These are phyloP conservation scores for Frankliniella intonsa DNA, from an alignment of 2,888 invertebrate genomes.

Conservation along the genomic window DNA sequence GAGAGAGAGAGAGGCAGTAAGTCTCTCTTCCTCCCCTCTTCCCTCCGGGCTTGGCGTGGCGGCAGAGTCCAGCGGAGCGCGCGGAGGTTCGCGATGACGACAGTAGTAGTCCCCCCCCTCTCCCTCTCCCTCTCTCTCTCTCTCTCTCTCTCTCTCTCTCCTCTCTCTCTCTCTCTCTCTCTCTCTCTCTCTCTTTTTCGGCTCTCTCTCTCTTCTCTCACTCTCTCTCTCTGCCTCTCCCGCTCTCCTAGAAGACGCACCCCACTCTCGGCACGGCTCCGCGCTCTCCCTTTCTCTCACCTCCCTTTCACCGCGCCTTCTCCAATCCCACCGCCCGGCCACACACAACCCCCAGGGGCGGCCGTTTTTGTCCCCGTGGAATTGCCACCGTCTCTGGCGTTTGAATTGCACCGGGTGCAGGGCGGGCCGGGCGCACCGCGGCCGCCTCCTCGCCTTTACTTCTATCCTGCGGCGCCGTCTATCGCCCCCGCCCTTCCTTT, in stretches of 20 bases:
- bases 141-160: neutral
- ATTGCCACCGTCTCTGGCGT: neutral
- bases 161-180: neutral
- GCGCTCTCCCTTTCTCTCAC: neutral
- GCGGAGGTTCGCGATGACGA: too few relatives aligned
- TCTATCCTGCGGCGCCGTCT: neutral
- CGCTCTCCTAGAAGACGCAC: neutral
- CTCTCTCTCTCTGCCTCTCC: neutral
- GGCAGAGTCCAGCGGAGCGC: too few relatives aligned
- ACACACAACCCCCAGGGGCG: neutral
- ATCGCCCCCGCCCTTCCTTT: neutral
- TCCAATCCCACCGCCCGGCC: neutral
- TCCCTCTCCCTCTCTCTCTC: neutral
- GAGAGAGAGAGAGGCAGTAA: neutral
- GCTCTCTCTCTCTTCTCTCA: neutral
- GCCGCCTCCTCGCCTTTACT: neutral
- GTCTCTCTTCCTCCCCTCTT: neutral
- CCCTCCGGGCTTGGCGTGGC: neutral
- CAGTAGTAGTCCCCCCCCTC: neutral
- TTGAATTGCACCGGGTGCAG: slow-evolving; percentile 19
- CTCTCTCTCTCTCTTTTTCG: neutral
- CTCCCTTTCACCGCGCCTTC: neutral
- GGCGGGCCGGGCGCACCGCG: neutral
- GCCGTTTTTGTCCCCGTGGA: slow-evolving; percentile 6
- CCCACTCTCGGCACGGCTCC: neutral